A percentile compares a stretch with the other conserved stretches of the same genome.
Evolutionary conservation across 1,140 invertebrate genomes (phyloP).

Genomic region (Daktulosphaira vitifoliae): DNA sequence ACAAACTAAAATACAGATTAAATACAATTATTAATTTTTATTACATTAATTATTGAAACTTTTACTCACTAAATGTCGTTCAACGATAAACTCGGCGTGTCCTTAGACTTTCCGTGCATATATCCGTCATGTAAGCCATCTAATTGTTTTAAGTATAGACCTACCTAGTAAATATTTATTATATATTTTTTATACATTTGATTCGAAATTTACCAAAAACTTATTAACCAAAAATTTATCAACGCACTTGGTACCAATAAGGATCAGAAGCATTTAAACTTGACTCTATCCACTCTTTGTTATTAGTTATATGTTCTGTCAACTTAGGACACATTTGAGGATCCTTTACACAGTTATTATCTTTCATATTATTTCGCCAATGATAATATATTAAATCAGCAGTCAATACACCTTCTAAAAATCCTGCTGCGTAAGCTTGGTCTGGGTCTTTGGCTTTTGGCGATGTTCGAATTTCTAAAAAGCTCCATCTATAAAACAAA

Average conservation of each 20-base stretch:
- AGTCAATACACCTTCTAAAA: conserved; percentile 72
- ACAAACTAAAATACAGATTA: background rate
- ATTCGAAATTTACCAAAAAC: too few species aligned
- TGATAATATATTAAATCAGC: conserved; percentile 71
- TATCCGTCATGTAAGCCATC: conserved; percentile 14
- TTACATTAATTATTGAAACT: too few species aligned
- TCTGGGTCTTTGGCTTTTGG: background rate
- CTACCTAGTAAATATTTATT: background rate
- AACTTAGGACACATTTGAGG: conserved; percentile 58
- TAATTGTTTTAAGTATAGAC: conserved; percentile 9
- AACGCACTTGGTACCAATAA: conserved; percentile 68
- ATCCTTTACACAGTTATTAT: conserved; percentile 57
- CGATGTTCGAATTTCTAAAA: conserved; percentile 7
- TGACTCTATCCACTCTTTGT: conserved; percentile 53
- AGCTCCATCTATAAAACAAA: background rate
- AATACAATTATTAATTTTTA: background rate
- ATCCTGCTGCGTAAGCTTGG: conserved; percentile 78
- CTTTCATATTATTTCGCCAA: conserved; percentile 64
- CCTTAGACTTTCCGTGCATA: background rate
- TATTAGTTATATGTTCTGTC: conserved; percentile 55
- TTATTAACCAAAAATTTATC: too few species aligned
- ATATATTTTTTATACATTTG: too few species aligned
- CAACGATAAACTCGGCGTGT: background rate
- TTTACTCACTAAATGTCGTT: conserved; percentile 9
- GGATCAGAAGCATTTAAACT: conserved; percentile 41